phyloP scores from a whole-genome alignment of 2,113 vertebrate genomes.

The Syrrhaptes paradoxus region DNA sequence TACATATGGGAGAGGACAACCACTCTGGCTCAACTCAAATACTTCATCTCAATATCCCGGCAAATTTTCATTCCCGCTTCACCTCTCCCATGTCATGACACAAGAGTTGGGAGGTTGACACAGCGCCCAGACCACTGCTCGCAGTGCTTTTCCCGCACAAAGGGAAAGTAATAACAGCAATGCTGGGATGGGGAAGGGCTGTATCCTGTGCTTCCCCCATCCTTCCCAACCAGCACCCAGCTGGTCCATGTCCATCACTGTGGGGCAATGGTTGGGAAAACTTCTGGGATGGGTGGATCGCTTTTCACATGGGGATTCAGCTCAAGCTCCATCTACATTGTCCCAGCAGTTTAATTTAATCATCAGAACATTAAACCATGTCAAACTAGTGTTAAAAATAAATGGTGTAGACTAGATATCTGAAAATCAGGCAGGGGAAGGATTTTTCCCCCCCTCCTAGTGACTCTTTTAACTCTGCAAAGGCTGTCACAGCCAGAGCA shows the following conservation, averaged over 20 bases:
- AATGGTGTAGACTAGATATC: conserved; percentile 38
- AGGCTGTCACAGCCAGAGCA: neutral
- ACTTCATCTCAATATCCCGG: neutral
- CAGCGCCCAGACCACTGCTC: neutral
- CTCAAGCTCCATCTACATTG: conserved; percentile 37
- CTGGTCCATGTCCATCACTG: neutral
- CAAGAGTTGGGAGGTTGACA: fast-evolving
- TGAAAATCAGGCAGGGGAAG: neutral
- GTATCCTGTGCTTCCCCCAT: neutral
- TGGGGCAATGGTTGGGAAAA: neutral
- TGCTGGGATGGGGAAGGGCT: neutral
- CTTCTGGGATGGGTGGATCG: neutral
- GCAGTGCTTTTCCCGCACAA: neutral
- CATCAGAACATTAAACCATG: conserved; percentile 28
- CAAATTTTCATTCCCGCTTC: neutral
- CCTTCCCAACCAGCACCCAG: neutral
- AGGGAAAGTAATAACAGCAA: neutral
- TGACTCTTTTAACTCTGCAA: conserved; percentile 36
- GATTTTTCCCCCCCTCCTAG: neutral
- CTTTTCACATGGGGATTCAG: conserved; percentile 55
- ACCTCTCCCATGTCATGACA: fast-evolving
- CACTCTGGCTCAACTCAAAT: neutral
- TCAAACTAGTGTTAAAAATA: conserved; percentile 67
- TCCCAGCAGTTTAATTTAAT: conserved; percentile 50
- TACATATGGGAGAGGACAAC: neutral